Evolutionary conservation across 2,888 invertebrate genomes (phyloP), one percentile per base, ranked within the genome.

Genomic region (Epinotia bilunana): DNA sequence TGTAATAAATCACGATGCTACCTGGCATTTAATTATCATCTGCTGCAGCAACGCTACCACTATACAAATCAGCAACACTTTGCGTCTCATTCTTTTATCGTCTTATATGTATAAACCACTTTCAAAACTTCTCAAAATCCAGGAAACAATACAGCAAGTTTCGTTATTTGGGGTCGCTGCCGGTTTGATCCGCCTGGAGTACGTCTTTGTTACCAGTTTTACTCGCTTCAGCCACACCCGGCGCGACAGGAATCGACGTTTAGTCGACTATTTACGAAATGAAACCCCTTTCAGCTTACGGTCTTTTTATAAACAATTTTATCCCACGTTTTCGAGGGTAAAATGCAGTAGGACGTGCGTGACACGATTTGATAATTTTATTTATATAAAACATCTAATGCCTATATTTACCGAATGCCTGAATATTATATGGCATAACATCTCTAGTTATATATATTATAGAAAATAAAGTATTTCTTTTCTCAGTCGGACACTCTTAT

Each of bases 61-160:
- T n/a, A 16, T 63, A 20, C 46, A 7, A 28, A n/a, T 12, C n/a
- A 65, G 9, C 53, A 58, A 53, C 58, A 43, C 58, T 39, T 7
- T 16, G 55, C 18, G 57, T 18, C 49, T 64, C 57, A 69, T 74
- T 58, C 33, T 18, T 53, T 46, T 69, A 57, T 69, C 3, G 55
- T 3, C 62, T 65, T 65, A 28, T 46, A 46, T 46, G 13, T 58
- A 70, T 69, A 70, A 60, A 75, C 46, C n/a, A 75, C 55, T 75
- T 65, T 67, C 55, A 46, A 43, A 75, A 75, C 67, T 75, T 67
- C 18, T 63, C 53, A 68, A 70, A 69, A 72, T 69, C 73, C 70
- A 70, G 69, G 55, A 76, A 76, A 76, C 73, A 76, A 76, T 76
- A 73, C 43, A 70, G 71, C 70, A 69, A 69, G 69, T 73, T 76